These are phyloP conservation scores for Polylopha cassiicola DNA, from an alignment of 2,888 invertebrate genomes.

Conservation along the genomic window DNA sequence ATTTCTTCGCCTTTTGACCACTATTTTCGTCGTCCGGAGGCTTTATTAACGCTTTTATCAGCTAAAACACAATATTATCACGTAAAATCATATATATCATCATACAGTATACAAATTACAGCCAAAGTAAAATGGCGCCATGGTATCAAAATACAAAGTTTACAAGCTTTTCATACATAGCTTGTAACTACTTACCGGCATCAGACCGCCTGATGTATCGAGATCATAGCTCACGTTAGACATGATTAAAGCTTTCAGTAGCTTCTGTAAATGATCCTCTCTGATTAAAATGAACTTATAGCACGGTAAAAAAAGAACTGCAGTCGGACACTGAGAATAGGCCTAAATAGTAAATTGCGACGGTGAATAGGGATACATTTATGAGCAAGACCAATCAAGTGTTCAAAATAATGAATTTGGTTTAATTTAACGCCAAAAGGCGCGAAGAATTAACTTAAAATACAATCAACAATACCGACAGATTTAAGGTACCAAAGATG, in stretches of 20 bases:
- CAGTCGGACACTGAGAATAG: constrained; percentile 4
- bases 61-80: constrained; percentile 71
- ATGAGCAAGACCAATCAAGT: neutral
- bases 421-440: neutral
- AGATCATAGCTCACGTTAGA: constrained; percentile 83
- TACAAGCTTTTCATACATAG: constrained; percentile 27
- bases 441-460: constrained; percentile 7
- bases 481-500: constrained; percentile 24
- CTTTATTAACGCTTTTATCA: constrained; percentile 92
- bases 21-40: constrained; percentile 88
- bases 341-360: constrained; percentile 1
- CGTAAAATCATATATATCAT: constrained; percentile 12
- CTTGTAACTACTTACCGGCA: constrained; percentile 85
- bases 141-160: constrained; percentile 26
- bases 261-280: constrained; percentile 11
- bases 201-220: constrained; percentile 87
- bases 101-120: constrained; percentile 4
- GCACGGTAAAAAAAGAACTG: constrained; percentile 11
- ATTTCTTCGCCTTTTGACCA: constrained; percentile 76
- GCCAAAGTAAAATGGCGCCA: constrained; percentile 45
- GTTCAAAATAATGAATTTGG: constrained; percentile 1
- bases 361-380: constrained; percentile 8
- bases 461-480: constrained; percentile 24
- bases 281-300: constrained; percentile 5
- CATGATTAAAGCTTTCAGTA: constrained; percentile 40